Conservation (phyloP, 2,888 invertebrate genomes). For the Drosophila parthenogenetica region DNA sequence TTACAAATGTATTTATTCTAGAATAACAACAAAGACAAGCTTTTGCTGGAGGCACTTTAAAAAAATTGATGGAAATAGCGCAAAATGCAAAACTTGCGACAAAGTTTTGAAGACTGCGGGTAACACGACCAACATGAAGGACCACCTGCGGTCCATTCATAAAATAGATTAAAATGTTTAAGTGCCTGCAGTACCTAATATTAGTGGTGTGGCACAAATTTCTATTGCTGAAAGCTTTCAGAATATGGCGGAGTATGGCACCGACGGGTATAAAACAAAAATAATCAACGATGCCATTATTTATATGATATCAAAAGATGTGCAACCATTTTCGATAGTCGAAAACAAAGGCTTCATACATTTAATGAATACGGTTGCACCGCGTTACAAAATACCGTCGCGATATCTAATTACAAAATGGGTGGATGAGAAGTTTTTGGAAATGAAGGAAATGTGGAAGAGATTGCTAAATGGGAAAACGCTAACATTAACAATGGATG, state of each 20-base stretch:
- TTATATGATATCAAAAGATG: background rate
- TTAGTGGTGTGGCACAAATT: too few relatives aligned
- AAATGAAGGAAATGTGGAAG: too few relatives aligned
- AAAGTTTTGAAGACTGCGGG: background rate
- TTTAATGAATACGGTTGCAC: background rate
- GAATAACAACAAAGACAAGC: too few relatives aligned
- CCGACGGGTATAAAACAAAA: background rate
- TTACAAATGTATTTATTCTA: too few relatives aligned
- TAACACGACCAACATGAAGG: too few relatives aligned
- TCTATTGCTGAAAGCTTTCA: background rate
- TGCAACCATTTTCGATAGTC: background rate
- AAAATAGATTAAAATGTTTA: too few relatives aligned
- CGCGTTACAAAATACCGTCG: background rate
- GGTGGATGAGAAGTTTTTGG: background rate
- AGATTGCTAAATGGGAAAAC: background rate
- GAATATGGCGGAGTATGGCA: background rate
- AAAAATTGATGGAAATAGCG: too few relatives aligned
- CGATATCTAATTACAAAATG: background rate
- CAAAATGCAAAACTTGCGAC: too few relatives aligned
- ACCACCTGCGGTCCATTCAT: background rate
- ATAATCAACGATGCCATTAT: background rate
- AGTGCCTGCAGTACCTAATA: too few relatives aligned
- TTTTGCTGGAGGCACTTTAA: too few relatives aligned
- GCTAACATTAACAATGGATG: constrained; percentile 9
- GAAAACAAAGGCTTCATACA: background rate